These are phyloP conservation scores for Polymixis flavicincta DNA, from an alignment of 2,888 invertebrate genomes.

Conservation along the genomic window DNA sequence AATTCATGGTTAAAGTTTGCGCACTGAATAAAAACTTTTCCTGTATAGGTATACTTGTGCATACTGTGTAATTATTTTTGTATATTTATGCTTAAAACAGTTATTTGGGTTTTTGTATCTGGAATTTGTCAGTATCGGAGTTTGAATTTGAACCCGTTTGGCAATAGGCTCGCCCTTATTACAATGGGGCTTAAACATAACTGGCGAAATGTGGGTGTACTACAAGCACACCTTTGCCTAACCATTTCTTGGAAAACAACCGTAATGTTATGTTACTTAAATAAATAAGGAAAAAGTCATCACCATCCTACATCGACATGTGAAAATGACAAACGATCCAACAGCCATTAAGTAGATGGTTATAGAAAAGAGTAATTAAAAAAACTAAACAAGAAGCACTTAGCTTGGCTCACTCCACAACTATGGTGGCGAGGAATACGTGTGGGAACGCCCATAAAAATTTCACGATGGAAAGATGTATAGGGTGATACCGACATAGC, in stretches of 20 bases:
- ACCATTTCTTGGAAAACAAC: neutral
- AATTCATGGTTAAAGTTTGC: no score
- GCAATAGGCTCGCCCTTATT: neutral
- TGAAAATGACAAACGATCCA: neutral
- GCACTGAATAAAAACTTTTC: no score
- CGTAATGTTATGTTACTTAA: neutral
- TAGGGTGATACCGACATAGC: neutral
- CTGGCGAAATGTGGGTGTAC: neutral
- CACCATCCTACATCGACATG: neutral
- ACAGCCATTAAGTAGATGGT: neutral
- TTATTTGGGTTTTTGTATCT: neutral
- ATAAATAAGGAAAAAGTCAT: neutral
- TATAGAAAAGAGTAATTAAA: conserved; percentile 13
- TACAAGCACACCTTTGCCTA: neutral
- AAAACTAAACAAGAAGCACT: neutral
- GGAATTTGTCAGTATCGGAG: neutral
- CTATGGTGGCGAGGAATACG: neutral
- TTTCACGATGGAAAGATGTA: neutral
- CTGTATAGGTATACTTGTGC: no score
- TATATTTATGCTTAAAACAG: no score
- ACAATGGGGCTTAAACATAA: neutral
- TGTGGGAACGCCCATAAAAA: conserved; percentile 3
- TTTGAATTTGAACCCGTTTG: neutral
- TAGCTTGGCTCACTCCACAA: neutral
- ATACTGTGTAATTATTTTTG: no score